These are phyloP conservation scores for Conus betulinus DNA, from an alignment of 1,140 invertebrate species.

Conservation along the genomic window DNA sequence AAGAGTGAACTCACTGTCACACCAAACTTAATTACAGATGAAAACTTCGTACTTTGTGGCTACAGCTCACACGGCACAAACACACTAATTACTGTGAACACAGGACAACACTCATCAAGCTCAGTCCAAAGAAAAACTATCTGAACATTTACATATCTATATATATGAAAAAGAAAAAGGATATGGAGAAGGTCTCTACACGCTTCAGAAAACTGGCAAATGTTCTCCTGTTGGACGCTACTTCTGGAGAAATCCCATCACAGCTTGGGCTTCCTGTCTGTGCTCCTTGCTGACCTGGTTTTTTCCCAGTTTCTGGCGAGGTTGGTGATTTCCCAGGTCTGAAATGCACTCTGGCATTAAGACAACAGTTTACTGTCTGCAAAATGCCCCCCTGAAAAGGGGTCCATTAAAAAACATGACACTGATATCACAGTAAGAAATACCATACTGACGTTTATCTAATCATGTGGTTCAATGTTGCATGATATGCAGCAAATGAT, in stretches of 20 bases:
- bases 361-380: not conserved
- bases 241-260: not conserved
- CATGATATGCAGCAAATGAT: too few relatives aligned
- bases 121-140: not conserved
- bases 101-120: too few relatives aligned
- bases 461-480: too few relatives aligned
- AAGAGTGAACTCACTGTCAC: too few relatives aligned
- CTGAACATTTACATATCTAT: not conserved
- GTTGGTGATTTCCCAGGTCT: slow-evolving; percentile 6
- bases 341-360: slow-evolving; percentile 7
- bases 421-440: too few relatives aligned
- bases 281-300: not conserved
- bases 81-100: too few relatives aligned
- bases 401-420: too few relatives aligned
- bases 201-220: slow-evolving; percentile 18
- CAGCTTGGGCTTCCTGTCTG: not conserved
- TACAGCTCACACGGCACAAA: too few relatives aligned
- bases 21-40: too few relatives aligned
- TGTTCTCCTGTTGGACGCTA: slow-evolving; percentile 5
- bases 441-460: too few relatives aligned
- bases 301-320: not conserved
- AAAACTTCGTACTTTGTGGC: too few relatives aligned
- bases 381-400: not conserved
- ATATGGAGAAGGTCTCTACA: slow-evolving; percentile 30
- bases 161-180: slow-evolving; percentile 7